A percentile compares a stretch with the other conserved stretches of the same genome.
These are phyloP conservation scores for Mesaphorura yosii DNA, from an alignment of 1,140 invertebrate genomes.

Conservation along the genomic window DNA sequence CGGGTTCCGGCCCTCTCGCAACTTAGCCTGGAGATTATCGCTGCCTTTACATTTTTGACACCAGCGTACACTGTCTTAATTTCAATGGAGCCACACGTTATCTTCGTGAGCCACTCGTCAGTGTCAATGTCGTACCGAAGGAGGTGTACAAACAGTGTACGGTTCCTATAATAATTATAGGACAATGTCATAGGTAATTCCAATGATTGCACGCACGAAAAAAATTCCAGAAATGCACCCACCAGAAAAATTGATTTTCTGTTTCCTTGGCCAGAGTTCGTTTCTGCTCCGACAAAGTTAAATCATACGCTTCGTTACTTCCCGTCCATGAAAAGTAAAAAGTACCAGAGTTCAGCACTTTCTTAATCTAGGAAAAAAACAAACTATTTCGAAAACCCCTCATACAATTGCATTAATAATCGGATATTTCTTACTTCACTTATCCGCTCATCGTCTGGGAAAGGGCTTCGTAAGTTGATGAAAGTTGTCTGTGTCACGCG, in stretches of 20 bases:
- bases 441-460: slow-evolving; percentile 63
- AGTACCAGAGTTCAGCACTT: slow-evolving; percentile 87
- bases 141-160: slow-evolving; percentile 83
- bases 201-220: background rate
- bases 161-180: slow-evolving; percentile 56
- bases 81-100: slow-evolving; percentile 92
- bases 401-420: background rate
- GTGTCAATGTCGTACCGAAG: slow-evolving; percentile 79
- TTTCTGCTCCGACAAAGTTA: slow-evolving; percentile 85
- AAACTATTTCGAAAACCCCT: background rate
- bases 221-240: slow-evolving; percentile 20
- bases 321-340: slow-evolving; percentile 86
- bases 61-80: slow-evolving; percentile 92
- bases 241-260: slow-evolving; percentile 94
- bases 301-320: slow-evolving; percentile 52
- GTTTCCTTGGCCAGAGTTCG: slow-evolving; percentile 61
- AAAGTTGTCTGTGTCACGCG: slow-evolving; percentile 83
- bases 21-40: slow-evolving; percentile 86
- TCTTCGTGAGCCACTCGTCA: slow-evolving; percentile 75
- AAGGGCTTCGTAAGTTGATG: slow-evolving; percentile 67
- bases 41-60: slow-evolving; percentile 79
- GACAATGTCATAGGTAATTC: too few species aligned
- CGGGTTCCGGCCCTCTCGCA: slow-evolving; percentile 91
- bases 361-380: slow-evolving; percentile 36
- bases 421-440: slow-evolving; percentile 49